Evolutionary conservation across 2,113 vertebrate genomes (phyloP), one percentile per base, ranked within the genome.

Genomic region (Pimephales promelas): DNA sequence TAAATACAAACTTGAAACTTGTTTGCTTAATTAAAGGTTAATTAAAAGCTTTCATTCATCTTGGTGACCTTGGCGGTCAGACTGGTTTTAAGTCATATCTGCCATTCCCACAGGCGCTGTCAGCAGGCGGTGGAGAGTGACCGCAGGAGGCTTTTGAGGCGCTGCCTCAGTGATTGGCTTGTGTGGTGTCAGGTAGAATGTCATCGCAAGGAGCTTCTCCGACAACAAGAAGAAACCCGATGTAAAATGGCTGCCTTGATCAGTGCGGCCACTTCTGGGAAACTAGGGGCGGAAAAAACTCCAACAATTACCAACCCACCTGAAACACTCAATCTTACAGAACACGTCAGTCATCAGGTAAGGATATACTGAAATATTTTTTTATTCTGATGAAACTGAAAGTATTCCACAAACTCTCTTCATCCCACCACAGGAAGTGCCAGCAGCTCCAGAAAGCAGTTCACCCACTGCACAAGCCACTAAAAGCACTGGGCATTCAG

Each of bases 241-340:
- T 92, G 79, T 86, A 99, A 96, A 91, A 97, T 98, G 95, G 92
- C 92, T 4, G 93, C 94, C 76, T 90, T 98, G 83, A 93, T 99
- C 59, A 85, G 90, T 14, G 94, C 94, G 34, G 93, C 93, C 3
- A 89, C 93, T 18, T 89, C 88, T 20, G 92, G 95, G 54, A 94
- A 91, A 74, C 87, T 94, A 28, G 68, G 28, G 10, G 31, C 79
- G 31, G 83, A 85, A 71, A 79, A 59, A 28, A 20, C 62, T 62
- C 76, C 54, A 54, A 56, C 34, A 64, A 22, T 83, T 57, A 83
- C 56, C 85, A 85, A 66, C 43, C 64, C 66, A 34, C 10, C 66
- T 5, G 82, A 88, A 81, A 68, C 84, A 43, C 7, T 28, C 10
- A 75, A 20, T 70, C 84, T 87, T 62, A 81, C 89, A 85, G 74